Evolutionary conservation across 2,113 vertebrate genomes (phyloP).

Genomic region (Alligator mississippiensis): DNA sequence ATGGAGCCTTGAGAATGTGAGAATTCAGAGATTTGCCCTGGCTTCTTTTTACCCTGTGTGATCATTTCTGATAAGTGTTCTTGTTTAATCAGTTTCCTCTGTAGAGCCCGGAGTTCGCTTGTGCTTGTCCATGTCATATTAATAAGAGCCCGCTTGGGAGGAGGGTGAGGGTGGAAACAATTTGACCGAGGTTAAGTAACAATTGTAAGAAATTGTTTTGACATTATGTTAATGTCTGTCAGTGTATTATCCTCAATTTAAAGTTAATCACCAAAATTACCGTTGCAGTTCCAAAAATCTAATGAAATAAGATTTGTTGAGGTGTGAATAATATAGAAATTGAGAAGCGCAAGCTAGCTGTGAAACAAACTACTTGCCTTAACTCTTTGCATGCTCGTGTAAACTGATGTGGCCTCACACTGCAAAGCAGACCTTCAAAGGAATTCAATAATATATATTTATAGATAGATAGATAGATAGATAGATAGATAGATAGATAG

Average conservation of each 20-base stretch:
- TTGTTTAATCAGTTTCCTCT: conserved; percentile 21
- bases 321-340: conserved; percentile 75
- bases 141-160: conserved; percentile 68
- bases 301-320: conserved; percentile 76
- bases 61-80: conserved; percentile 43
- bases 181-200: conserved; percentile 75
- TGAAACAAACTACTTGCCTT: conserved; percentile 23
- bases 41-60: conserved; percentile 32
- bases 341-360: neutral
- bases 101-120: conserved; percentile 2
- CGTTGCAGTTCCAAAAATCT: conserved; percentile 66
- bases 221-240: conserved; percentile 78
- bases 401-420: neutral
- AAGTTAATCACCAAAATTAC: conserved; percentile 80
- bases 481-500: too few relatives aligned
- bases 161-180: conserved; percentile 14
- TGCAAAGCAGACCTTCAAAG: neutral
- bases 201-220: conserved; percentile 80
- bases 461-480: too few relatives aligned
- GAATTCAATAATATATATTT: neutral
- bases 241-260: conserved; percentile 74
- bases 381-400: conserved; percentile 1
- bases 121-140: conserved; percentile 55
- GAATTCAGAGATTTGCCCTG: conserved; percentile 31
- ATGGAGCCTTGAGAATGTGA: conserved; percentile 11